phyloP scores from a whole-genome alignment of 2,113 vertebrate species.

The Macaca fascicularis region DNA sequence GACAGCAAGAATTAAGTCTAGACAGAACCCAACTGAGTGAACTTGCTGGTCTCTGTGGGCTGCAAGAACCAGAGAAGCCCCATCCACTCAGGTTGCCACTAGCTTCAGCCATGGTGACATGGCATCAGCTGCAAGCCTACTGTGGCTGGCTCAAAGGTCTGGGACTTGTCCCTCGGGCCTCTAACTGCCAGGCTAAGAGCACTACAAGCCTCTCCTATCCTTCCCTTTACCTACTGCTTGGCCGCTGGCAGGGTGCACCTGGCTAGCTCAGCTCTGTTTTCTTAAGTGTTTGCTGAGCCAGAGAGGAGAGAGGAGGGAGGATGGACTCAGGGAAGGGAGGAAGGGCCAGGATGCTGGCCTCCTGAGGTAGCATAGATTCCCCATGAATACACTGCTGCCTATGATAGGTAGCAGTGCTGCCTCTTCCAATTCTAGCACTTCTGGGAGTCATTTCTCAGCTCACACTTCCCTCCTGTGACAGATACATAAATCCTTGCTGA shows the following conservation, averaged over 20 bases:
- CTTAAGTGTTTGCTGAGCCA: constrained; percentile 21
- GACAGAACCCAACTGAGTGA: not conserved
- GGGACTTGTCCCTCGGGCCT: not conserved
- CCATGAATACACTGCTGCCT: constrained; percentile 51
- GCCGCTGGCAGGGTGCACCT: constrained; percentile 17
- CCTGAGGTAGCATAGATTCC: constrained; percentile 29
- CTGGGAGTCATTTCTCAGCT: constrained; percentile 79
- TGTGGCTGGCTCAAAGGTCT: constrained; percentile 5
- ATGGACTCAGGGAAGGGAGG: constrained; percentile 6
- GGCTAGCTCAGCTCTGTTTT: constrained; percentile 38
- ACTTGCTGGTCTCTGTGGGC: not conserved
- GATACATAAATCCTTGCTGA: constrained; percentile 73
- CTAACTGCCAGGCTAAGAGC: constrained; percentile 11
- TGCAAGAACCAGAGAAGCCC: not conserved
- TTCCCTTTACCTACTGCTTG: constrained; percentile 34
- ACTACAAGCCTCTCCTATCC: not conserved
- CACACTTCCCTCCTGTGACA: constrained; percentile 75
- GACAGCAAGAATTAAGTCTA: constrained; percentile 45
- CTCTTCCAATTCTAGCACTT: constrained; percentile 72
- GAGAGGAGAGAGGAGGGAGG: constrained; percentile 14
- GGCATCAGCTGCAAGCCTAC: not conserved
- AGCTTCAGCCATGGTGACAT: not conserved
- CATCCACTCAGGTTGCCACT: not conserved
- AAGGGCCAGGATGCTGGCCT: constrained; percentile 11
- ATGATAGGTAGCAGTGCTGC: constrained; percentile 51